These are phyloP conservation scores for Spondyliosoma cantharus DNA, from an alignment of 2,797 vertebrate species.

Conservation along the genomic window DNA sequence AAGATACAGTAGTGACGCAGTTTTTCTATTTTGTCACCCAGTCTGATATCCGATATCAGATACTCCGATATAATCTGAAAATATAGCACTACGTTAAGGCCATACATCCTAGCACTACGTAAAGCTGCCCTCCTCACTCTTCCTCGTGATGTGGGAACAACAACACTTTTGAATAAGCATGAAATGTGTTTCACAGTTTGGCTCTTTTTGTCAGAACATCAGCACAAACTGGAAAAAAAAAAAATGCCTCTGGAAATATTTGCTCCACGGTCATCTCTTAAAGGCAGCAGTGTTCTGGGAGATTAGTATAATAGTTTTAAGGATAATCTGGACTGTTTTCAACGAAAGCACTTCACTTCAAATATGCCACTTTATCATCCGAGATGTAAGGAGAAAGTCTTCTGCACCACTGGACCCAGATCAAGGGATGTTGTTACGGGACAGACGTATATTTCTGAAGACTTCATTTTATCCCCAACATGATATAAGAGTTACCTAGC, in stretches of 20 bases:
- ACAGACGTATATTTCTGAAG: slow-evolving; percentile 4
- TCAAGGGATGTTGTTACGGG: slow-evolving; percentile 20
- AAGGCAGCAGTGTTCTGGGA: background rate
- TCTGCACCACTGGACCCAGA: background rate
- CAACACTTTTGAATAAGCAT: slow-evolving; percentile 1
- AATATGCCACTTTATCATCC: slow-evolving; percentile 13
- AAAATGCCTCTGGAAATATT: background rate
- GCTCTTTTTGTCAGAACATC: background rate
- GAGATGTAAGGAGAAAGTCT: slow-evolving; percentile 6
- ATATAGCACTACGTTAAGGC: too few species aligned
- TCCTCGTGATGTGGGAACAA: slow-evolving; percentile 6
- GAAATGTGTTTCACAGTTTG: background rate
- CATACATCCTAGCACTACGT: too few species aligned
- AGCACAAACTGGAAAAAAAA: slow-evolving; percentile 1
- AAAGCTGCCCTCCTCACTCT: background rate
- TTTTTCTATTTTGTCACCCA: too few species aligned
- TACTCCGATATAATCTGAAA: too few species aligned
- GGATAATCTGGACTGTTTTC: slow-evolving; percentile 3
- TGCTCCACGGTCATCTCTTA: slow-evolving; percentile 1
- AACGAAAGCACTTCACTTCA: slow-evolving; percentile 1
- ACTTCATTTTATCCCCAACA: slow-evolving; percentile 28
- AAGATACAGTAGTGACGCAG: too few species aligned
- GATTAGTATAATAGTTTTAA: background rate
- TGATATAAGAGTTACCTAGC: slow-evolving; percentile 29
- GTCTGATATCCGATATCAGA: too few species aligned